A percentile compares a stretch with the other conserved stretches of the same genome.
These are phyloP conservation scores for Atherix ibis DNA, from an alignment of 2,888 invertebrate species.

Conservation along the genomic window DNA sequence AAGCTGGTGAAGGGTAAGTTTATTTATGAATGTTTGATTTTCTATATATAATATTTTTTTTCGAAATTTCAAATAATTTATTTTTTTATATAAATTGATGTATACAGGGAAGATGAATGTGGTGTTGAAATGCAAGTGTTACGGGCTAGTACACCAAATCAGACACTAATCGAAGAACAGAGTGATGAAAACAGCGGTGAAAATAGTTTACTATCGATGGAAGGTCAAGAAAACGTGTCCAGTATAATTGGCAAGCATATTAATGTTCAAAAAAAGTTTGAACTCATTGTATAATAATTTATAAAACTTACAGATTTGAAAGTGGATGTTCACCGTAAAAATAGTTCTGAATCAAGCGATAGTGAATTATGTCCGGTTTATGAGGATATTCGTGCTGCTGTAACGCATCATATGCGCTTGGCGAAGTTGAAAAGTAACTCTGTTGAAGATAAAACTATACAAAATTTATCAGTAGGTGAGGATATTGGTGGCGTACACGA, in stretches of 20 bases:
- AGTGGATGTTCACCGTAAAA: slow-evolving; percentile 85
- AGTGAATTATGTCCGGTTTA: slow-evolving; percentile 41
- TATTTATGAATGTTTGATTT: no score
- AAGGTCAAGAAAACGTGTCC: slow-evolving; percentile 36
- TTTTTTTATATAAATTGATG: slow-evolving; percentile 3
- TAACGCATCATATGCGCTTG: slow-evolving; percentile 16
- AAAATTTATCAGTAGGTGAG: slow-evolving; percentile 6
- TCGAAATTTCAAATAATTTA: slow-evolving; percentile 26
- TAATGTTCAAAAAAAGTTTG: background rate
- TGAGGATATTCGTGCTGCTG: slow-evolving; percentile 29
- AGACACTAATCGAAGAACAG: slow-evolving; percentile 46
- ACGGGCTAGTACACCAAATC: slow-evolving; percentile 39
- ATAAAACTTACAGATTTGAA: slow-evolving; percentile 63
- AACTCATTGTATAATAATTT: no score
- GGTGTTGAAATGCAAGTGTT: slow-evolving; percentile 73
- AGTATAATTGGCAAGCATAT: slow-evolving; percentile 47
- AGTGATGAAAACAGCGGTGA: slow-evolving; percentile 33
- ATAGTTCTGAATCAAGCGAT: slow-evolving; percentile 76
- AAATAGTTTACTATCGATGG: slow-evolving; percentile 31
- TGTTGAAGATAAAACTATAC: slow-evolving; percentile 8
- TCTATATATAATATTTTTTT: no score
- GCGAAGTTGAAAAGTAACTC: slow-evolving; percentile 10
- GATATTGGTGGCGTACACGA: slow-evolving; percentile 4
- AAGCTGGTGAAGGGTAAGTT: slow-evolving; percentile 31
- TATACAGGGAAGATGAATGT: slow-evolving; percentile 54